phyloP scores from a whole-genome alignment of 2,888 invertebrate genomes.

The Busseola fusca region DNA sequence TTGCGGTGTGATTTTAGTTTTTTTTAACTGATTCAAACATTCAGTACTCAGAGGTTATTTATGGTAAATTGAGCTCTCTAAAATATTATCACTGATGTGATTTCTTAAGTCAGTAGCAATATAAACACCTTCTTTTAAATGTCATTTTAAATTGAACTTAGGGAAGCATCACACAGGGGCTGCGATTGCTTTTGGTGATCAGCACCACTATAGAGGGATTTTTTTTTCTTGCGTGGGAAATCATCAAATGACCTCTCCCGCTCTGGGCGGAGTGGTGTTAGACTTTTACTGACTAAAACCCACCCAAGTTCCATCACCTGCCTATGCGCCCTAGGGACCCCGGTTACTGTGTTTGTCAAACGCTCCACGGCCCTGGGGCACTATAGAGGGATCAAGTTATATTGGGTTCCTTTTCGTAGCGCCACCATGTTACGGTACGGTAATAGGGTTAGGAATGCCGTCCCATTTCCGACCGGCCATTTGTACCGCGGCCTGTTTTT shows the following conservation, averaged over 20 bases:
- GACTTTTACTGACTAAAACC: no score
- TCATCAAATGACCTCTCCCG: no score
- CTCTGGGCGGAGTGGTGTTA: no score
- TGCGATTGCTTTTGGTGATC: background rate
- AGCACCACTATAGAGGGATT: background rate
- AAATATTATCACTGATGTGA: background rate
- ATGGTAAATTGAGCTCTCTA: background rate
- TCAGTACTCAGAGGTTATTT: background rate
- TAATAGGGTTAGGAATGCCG: conserved; percentile 73
- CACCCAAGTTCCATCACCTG: no score
- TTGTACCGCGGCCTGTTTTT: conserved; percentile 47
- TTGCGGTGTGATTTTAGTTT: no score
- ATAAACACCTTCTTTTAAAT: background rate
- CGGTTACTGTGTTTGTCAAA: no score
- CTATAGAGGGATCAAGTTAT: background rate
- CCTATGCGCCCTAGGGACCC: no score
- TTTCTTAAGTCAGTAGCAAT: background rate
- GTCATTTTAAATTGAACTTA: background rate
- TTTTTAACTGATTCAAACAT: background rate
- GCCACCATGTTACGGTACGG: conserved; percentile 55
- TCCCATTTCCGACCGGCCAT: conserved; percentile 70
- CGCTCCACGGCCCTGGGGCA: no score
- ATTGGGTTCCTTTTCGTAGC: conserved; percentile 20
- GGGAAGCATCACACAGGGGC: background rate
- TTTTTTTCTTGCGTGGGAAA: no score